Base-by-base conservation (phyloP, 2,888 invertebrate genomes). In the Amphipyra berbera region DNA sequence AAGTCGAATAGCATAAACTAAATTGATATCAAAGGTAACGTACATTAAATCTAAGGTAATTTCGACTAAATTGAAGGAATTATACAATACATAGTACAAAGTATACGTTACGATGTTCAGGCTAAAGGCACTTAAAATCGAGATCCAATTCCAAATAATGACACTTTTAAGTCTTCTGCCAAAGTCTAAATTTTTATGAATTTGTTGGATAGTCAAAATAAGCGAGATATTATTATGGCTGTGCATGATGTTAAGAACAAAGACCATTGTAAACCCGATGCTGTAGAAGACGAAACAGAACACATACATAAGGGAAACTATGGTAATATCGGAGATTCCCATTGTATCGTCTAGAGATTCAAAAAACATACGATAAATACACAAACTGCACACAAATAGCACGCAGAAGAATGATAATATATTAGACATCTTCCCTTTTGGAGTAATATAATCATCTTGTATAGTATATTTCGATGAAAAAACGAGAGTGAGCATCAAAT, bases 401-500 rank as follows among this genome's bases (percentile, higher is more conserved):
- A 64, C 10, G n/a, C 9, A 52, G 4, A 68, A 21, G 7, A 48
- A 35, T 13, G 52, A 7, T 0, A 47, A 14, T 2, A 47, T 15
- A 21, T 14, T 6, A 48, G 33, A 48, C 7, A 1, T 47, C 12
- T 47, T 67, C 1, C 27, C 21, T 21, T 61, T 69, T 6, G 69
- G 60, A 30, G 60, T 73, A n/a, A 78, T 58, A 14, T 62, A 58
- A 41, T 69, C 44, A 49, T 73, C 47, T 40, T 46, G 30, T 15
- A 73, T 33, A 0, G 44, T 53, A 48, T 62, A 77, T 52, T 73
- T 77, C 2, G 76, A 58, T 7, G 54, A 49, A 0, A 78, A 13
- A 9, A 73, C 63, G 6, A 77, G 3, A 8, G 35, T 49, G 6
- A 69, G 63, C 41, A 56, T 37, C 0, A 68, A 30, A 58, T 78